Evolutionary conservation across 30 jellyfish, hydroid and myxozoan genomes (phyloP), one percentile per base, ranked within the genome.

Genomic region (Pelagia noctiluca): DNA sequence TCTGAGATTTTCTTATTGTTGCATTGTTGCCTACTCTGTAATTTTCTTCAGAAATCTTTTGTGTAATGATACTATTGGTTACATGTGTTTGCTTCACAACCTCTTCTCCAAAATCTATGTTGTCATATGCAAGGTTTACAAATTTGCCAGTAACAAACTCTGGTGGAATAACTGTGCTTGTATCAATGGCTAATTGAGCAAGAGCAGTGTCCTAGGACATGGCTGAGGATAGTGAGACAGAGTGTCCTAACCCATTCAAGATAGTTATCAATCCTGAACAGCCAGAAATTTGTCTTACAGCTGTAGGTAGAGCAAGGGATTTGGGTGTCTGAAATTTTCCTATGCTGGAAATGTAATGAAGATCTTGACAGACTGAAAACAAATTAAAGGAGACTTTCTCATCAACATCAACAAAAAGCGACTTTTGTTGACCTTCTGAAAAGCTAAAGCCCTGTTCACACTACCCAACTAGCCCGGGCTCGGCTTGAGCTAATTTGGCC

Each of bases 281-380:
- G 23, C 86, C 86, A 5, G 82, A 74, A 47, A 52, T 49, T 49
- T 74, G 82, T 19, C 76, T 35, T 21, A 74, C 77, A 37, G 76
- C 76, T 26, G 53, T 47, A 24, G 50, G 81, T n/a, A 74, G 32
- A 38, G 86, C 86, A 12, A 49, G 76, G 22, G 82, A 74, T 30
- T 74, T 3, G 7, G 57, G 62, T 37, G 86, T 74, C 36, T 74
- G 77, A 50, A 10, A 63, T 25, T 63, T 63, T 63, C 52, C 77
- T 21, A 50, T 11, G 24, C 52, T 28, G 11, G 52, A 50, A 63
- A 63, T 10, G 28, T 63, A 34, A 25, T 10, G 11, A 11, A 30
- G 52, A 11, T 30, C 77, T 63, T 63, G 77, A 11, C 61, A 63
- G 19, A 13, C 57, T 13, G 77, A 63, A 28, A 63, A 25, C 52